Evolutionary conservation across 2,888 invertebrate genomes (phyloP).

Genomic region (Falcaria lacertinaria): DNA sequence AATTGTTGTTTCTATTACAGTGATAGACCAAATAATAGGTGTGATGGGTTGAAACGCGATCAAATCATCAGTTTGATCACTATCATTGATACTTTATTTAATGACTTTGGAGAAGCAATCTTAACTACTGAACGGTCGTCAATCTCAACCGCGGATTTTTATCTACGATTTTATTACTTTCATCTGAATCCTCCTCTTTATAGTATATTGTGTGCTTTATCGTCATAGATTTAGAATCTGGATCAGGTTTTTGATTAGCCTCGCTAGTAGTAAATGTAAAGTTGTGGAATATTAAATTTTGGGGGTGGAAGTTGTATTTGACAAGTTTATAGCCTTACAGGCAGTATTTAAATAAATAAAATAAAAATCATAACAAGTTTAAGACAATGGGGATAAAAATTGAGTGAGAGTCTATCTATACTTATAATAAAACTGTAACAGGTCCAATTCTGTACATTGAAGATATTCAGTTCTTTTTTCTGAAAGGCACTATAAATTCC

Average conservation of each 20-base stretch:
- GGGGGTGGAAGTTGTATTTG: conserved; percentile 5
- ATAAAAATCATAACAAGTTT: no score
- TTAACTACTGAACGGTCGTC: conserved; percentile 14
- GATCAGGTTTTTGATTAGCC: not conserved
- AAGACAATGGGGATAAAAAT: no score
- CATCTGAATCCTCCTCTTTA: not conserved
- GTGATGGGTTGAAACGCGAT: conserved; percentile 43
- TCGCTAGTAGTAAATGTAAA: not conserved
- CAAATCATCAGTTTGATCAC: conserved; percentile 40
- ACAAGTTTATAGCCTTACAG: conserved; percentile 10
- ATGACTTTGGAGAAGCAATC: conserved; percentile 27
- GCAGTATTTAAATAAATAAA: not conserved
- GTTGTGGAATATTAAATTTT: not conserved
- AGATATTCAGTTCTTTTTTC: no score
- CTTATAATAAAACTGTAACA: no score
- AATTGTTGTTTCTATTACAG: conserved; percentile 53
- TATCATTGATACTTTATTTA: conserved; percentile 48
- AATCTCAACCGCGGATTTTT: conserved; percentile 2
- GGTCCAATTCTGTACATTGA: no score
- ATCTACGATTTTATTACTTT: conserved; percentile 8
- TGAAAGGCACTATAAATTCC: no score
- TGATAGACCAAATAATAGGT: conserved; percentile 55
- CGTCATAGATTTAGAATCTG: not conserved
- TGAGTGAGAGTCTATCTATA: no score
- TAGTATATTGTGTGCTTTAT: not conserved